Base-by-base conservation (phyloP, 2,888 invertebrate genomes). In the Drosophila quinaria region DNA sequence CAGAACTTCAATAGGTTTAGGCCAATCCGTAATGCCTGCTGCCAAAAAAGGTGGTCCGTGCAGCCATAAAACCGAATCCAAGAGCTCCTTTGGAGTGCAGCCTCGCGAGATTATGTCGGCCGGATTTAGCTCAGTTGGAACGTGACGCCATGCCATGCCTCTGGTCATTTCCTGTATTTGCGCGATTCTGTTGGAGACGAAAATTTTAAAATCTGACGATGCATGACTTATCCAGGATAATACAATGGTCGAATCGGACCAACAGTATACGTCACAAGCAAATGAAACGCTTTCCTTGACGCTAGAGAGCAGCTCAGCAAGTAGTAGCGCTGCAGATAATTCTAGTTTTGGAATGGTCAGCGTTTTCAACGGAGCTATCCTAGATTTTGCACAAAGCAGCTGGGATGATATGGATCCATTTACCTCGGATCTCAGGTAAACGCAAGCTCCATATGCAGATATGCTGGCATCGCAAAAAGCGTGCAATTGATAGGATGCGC, bases 151-250 rank as follows among this genome's bases (percentile, higher is more conserved):
- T 25, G 22, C 1, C 22, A 49, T 60, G 1, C 15, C 54, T 13
- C 13, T 49, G 1, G 60, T 61, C 10, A 33, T n/a, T 8, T 61
- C 37, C 44, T 67, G 46, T 10, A 61, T 46, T 41, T 54, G 52
- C 19, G 42, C 17, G 13, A 61, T 49, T 22, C 56, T 49, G 60
- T 67, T 61, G 15, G 55, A 61, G 2, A 61, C 51, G 46, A 67
- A 62, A 17, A 56, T 17, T 6, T 51, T 67, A 19, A 51, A 60
- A 35, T 44, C 31, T 15, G 51, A 61, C 19, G 61, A 25, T 19
- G 35, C n/a, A 41, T 54, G 15, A 15, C 46, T 52, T n/a, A 66
- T 58, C 59, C 65, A 52, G 5, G 59, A 19, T 5, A 56, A 22
- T 4, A 15, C 49, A 10, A 39, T 52, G 5, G 68, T 56, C 19